These are phyloP conservation scores for Campoletis sonorensis DNA, from an alignment of 1,140 invertebrate genomes.

Conservation along the genomic window DNA sequence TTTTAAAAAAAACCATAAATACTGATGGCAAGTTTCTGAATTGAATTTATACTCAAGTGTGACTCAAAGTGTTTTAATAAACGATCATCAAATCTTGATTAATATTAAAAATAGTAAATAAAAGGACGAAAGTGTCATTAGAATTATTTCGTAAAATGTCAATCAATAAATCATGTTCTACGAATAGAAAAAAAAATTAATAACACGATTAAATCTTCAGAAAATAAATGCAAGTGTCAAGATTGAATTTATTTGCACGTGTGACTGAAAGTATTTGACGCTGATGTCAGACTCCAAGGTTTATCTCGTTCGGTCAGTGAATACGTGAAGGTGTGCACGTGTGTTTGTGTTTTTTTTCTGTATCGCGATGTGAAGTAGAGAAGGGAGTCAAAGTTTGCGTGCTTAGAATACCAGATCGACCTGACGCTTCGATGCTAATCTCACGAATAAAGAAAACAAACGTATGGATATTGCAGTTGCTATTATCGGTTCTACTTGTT, in stretches of 20 bases:
- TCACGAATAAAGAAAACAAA: constrained; percentile 4
- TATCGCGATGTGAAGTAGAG: not conserved
- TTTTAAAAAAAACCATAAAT: too few species aligned
- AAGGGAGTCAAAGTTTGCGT: not conserved
- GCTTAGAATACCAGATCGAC: constrained; percentile 5
- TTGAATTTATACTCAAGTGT: too few species aligned
- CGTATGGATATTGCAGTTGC: not conserved
- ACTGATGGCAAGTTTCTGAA: too few species aligned
- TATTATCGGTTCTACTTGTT: not conserved
- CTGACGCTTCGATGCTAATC: not conserved
- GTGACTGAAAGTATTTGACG: constrained; percentile 10
- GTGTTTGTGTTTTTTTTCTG: not conserved
- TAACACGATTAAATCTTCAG: not conserved
- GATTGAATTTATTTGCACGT: constrained; percentile 22
- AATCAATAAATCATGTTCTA: constrained; percentile 32
- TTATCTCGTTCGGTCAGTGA: too few species aligned
- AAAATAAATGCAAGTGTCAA: constrained; percentile 9
- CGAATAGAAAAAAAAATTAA: not conserved
- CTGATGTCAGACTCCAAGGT: not conserved
- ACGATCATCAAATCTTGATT: too few species aligned
- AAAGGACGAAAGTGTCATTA: too few species aligned
- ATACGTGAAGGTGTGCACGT: not conserved
- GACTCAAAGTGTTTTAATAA: too few species aligned
- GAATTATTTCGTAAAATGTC: too few species aligned
- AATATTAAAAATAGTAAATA: too few species aligned